Evolutionary conservation across 2,113 vertebrate genomes (phyloP).

Genomic region (Ceratotherium simum): DNA sequence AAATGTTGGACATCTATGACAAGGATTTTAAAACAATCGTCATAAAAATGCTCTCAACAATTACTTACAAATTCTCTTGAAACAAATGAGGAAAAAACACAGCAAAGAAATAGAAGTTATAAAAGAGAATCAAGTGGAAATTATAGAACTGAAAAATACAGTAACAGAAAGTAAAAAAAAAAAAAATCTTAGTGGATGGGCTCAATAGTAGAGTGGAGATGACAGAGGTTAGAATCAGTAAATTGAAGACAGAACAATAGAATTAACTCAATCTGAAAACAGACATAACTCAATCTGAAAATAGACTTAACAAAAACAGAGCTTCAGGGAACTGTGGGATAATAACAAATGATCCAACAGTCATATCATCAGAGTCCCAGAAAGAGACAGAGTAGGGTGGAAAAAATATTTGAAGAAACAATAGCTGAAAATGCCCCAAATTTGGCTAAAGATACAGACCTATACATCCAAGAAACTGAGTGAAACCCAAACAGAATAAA

Average conservation of each 20-base stretch:
- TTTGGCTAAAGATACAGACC: neutral
- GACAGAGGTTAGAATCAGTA: neutral
- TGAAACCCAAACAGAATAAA: neutral
- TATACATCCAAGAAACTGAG: neutral
- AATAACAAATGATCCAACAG: neutral
- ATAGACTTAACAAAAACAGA: neutral
- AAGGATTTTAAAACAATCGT: slow-evolving; percentile 19
- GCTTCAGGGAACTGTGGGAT: neutral
- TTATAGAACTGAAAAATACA: slow-evolving; percentile 14
- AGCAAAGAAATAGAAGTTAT: neutral
- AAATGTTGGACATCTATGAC: neutral
- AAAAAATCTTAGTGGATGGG: neutral
- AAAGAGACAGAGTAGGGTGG: neutral
- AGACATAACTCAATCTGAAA: neutral
- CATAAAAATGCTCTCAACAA: neutral
- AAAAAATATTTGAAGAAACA: neutral
- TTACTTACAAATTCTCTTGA: neutral
- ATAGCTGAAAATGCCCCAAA: neutral
- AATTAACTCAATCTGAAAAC: neutral
- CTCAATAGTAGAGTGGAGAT: neutral
- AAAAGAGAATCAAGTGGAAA: slow-evolving; percentile 15
- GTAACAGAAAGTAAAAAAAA: neutral
- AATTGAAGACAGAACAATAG: neutral
- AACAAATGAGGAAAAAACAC: neutral
- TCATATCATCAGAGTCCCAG: neutral